Evolutionary conservation across 2,888 invertebrate genomes (phyloP).

Genomic region (Timema cristinae): DNA sequence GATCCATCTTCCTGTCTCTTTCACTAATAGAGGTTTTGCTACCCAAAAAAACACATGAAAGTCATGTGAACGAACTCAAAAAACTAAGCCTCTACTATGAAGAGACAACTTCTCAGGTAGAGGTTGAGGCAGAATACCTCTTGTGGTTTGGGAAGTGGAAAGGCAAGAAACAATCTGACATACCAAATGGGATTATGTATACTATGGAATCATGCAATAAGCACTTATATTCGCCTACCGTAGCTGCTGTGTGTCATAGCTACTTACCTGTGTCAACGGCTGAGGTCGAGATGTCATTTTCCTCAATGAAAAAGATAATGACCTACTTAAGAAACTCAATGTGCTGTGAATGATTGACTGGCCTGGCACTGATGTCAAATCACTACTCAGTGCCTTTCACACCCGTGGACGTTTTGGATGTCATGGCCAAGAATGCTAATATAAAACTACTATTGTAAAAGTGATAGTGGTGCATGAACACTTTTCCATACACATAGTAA

Average conservation of each 20-base stretch:
- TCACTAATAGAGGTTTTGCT: not conserved
- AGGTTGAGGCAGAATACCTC: no score
- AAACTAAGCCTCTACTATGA: not conserved
- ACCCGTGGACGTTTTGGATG: no score
- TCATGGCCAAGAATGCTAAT: no score
- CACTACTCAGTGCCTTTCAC: no score
- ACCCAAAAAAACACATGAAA: not conserved
- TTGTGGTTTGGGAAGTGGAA: not conserved
- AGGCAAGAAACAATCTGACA: slow-evolving; percentile 2
- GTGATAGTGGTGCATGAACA: no score
- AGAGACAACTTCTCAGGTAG: no score
- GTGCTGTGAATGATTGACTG: slow-evolving; percentile 5
- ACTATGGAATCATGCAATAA: not conserved
- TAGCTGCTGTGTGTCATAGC: slow-evolving; percentile 2
- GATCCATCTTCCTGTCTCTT: not conserved
- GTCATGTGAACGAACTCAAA: no score
- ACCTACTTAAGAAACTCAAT: slow-evolving; percentile 8
- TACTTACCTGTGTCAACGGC: slow-evolving; percentile 12
- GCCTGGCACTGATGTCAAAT: no score
- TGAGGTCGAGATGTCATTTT: slow-evolving; percentile 10
- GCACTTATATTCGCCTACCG: not conserved
- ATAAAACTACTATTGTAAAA: no score
- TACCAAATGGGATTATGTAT: not conserved
- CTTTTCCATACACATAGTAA: no score
- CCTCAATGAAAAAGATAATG: not conserved